A percentile compares a stretch with the other conserved stretches of the same genome.
Conservation (phyloP, 2,113 vertebrate species). For the Heliornis fulica region DNA sequence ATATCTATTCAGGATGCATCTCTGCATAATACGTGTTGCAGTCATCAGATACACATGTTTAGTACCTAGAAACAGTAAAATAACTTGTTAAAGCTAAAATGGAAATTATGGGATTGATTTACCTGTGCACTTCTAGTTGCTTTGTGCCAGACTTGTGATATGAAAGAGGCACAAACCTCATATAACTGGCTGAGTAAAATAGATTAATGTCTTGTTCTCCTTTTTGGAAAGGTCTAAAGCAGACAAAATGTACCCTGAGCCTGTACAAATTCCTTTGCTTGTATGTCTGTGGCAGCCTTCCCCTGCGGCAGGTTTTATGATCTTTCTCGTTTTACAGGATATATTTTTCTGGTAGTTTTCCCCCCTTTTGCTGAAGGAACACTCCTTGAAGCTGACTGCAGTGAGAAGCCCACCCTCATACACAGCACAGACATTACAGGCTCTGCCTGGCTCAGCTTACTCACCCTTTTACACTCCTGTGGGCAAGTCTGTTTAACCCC, state of each 20-base stretch:
- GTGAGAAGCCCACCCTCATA: neutral
- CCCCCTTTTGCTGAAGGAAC: neutral
- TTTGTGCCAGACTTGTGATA: conserved; percentile 38
- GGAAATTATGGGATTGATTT: conserved; percentile 52
- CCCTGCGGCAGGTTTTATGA: neutral
- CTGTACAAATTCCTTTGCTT: neutral
- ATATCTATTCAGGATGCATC: conserved; percentile 48
- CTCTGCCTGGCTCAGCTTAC: neutral
- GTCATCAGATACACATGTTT: conserved; percentile 58
- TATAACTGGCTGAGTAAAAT: conserved; percentile 31
- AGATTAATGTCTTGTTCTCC: conserved; percentile 42
- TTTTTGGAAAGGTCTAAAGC: conserved; percentile 20
- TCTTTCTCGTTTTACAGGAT: neutral
- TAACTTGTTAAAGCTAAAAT: conserved; percentile 59
- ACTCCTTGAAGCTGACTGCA: neutral
- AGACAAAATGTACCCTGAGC: conserved; percentile 34
- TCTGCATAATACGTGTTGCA: conserved; percentile 47
- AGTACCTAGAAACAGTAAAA: conserved; percentile 52
- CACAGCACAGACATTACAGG: accelerated
- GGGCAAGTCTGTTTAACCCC: neutral
- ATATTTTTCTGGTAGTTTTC: neutral
- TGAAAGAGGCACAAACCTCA: conserved; percentile 25
- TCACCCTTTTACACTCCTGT: neutral
- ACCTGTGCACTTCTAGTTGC: neutral
- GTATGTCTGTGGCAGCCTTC: neutral